Percentiles rank a stretch among this genome's conserved stretches.
phyloP scores from a whole-genome alignment of 2,113 vertebrate genomes.

The Plecturocebus donacophilus region DNA sequence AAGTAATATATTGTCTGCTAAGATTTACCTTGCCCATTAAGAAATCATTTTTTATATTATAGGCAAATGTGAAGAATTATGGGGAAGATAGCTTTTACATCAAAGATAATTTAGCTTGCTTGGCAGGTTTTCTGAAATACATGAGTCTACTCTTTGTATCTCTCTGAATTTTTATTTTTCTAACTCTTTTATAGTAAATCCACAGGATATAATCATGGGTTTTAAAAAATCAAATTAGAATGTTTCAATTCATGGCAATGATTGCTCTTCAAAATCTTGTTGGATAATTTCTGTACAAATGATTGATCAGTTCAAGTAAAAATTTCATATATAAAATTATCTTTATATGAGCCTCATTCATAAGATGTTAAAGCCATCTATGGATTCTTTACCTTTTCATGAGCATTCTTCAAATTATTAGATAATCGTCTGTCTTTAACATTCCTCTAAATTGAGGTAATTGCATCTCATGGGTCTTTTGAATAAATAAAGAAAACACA shows the following conservation, averaged over 20 bases:
- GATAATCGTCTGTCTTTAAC: slow-evolving; percentile 47
- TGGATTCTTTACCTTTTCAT: slow-evolving; percentile 8
- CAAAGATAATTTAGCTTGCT: not conserved
- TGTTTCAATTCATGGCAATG: not conserved
- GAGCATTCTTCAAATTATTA: slow-evolving; percentile 45
- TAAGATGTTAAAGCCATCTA: slow-evolving; percentile 38
- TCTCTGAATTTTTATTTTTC: not conserved
- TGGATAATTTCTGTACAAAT: slow-evolving; percentile 18
- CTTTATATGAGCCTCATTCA: slow-evolving; percentile 30
- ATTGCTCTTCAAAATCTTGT: slow-evolving; percentile 12
- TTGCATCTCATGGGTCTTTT: slow-evolving; percentile 11
- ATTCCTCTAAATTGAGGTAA: slow-evolving; percentile 13
- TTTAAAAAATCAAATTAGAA: not conserved
- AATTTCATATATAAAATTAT: slow-evolving; percentile 33
- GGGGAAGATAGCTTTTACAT: not conserved
- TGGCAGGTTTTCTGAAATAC: not conserved
- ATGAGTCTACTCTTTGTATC: not conserved
- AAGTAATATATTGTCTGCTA: not conserved
- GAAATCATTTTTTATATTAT: not conserved
- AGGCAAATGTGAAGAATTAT: not conserved
- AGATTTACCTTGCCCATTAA: not conserved
- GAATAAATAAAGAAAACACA: slow-evolving; percentile 39
- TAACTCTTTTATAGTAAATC: not conserved
- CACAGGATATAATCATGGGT: not conserved
- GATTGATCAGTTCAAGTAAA: slow-evolving; percentile 22